phyloP scores from a whole-genome alignment of 2,113 vertebrate species.

The Zosterops hypoxanthus region DNA sequence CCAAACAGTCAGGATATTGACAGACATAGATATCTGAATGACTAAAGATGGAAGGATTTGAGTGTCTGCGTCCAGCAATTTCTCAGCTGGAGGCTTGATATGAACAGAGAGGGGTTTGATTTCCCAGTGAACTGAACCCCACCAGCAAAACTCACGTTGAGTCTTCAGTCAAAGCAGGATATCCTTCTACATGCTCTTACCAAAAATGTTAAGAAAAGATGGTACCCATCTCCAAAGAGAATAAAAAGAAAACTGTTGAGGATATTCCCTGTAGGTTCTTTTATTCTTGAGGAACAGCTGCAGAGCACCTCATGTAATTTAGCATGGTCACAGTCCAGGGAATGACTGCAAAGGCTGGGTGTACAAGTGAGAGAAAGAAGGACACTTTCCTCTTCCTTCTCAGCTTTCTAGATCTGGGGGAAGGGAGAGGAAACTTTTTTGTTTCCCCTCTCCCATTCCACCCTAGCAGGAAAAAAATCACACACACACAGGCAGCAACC shows the following conservation, averaged over 20 bases:
- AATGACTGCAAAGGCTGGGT: not conserved
- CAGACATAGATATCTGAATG: not conserved
- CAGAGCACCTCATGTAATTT: not conserved
- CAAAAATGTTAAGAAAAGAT: not conserved
- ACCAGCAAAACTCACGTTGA: fast-evolving
- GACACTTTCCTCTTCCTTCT: not conserved
- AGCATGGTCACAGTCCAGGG: not conserved
- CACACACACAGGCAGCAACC: not conserved
- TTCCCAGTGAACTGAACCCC: not conserved
- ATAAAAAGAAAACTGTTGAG: not conserved
- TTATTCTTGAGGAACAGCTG: not conserved
- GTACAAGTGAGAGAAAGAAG: not conserved
- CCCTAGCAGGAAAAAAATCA: not conserved
- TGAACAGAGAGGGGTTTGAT: not conserved
- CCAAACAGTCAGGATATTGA: not conserved
- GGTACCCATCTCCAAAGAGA: not conserved
- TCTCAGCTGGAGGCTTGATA: not conserved
- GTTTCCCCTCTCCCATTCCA: not conserved
- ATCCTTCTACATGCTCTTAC: not conserved
- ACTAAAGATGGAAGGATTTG: not conserved
- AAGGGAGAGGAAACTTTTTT: not conserved
- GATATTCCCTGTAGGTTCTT: not conserved
- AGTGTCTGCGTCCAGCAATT: not conserved
- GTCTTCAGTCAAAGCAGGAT: not conserved
- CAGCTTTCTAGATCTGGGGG: not conserved